Percentiles rank a stretch among this genome's conserved stretches.
phyloP scores from a whole-genome alignment of 2,113 vertebrate genomes.

The Pampusana beccarii region DNA sequence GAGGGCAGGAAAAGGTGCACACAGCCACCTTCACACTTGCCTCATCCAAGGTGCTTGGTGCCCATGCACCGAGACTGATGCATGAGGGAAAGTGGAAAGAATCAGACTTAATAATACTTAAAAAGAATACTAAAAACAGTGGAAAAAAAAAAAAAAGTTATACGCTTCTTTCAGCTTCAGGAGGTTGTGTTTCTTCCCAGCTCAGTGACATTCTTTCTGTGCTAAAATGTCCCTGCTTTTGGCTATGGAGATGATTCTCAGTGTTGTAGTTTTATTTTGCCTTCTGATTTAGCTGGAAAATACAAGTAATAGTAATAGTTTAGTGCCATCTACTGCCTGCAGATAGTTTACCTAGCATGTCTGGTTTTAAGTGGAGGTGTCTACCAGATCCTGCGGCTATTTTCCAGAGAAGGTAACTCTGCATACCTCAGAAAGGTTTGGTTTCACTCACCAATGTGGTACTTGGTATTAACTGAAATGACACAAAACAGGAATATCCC shows the following conservation, averaged over 20 bases:
- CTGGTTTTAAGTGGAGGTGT: background rate
- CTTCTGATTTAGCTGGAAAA: background rate
- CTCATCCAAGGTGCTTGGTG: background rate
- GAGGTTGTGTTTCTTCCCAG: background rate
- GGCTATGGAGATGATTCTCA: background rate
- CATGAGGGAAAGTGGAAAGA: background rate
- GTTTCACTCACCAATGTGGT: background rate
- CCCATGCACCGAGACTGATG: too few relatives aligned
- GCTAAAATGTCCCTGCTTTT: background rate
- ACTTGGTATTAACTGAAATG: background rate
- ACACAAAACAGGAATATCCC: background rate
- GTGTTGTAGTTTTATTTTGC: background rate
- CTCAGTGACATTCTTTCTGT: background rate
- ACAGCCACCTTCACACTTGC: background rate
- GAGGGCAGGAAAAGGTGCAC: accelerated
- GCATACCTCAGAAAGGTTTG: background rate
- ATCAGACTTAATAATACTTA: background rate
- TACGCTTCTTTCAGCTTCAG: background rate
- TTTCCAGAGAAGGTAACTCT: background rate
- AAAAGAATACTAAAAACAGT: too few relatives aligned
- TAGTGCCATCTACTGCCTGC: conserved; percentile 17
- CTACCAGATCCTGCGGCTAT: background rate
- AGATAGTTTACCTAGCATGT: background rate
- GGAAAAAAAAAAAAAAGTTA: background rate
- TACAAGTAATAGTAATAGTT: background rate